phyloP scores from a whole-genome alignment of 2,113 vertebrate genomes.

The Sminthopsis crassicaudata region DNA sequence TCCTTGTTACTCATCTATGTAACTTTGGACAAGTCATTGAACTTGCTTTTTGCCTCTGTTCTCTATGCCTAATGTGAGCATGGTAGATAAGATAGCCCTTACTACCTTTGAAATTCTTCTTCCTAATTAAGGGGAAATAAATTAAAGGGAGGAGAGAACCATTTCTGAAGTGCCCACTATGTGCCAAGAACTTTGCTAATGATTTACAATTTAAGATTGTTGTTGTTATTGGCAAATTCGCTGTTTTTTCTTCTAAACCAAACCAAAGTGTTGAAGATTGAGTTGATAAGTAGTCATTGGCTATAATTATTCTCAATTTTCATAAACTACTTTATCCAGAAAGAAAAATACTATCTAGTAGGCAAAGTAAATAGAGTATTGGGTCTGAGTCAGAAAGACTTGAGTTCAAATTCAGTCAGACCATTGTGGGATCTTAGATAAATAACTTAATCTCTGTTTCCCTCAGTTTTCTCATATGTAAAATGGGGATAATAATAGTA shows the following conservation, averaged over 20 bases:
- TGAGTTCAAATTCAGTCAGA: not conserved
- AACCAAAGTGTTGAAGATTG: not conserved
- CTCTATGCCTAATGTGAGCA: not conserved
- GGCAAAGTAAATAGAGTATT: not conserved
- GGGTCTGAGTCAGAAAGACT: not conserved
- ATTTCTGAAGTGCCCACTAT: not conserved
- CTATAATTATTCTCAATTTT: not conserved
- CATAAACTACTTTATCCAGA: not conserved
- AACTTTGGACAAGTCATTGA: not conserved
- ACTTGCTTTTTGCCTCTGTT: not conserved
- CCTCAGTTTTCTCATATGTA: not conserved
- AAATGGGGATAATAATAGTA: not conserved
- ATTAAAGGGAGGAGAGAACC: not conserved
- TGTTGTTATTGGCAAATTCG: not conserved
- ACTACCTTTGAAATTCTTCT: not conserved
- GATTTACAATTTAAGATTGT: not conserved
- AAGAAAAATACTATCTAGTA: not conserved
- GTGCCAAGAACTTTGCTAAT: not conserved
- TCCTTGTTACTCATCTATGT: not conserved
- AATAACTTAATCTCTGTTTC: not conserved
- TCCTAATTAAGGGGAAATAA: not conserved
- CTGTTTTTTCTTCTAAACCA: not conserved
- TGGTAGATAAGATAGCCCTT: not conserved
- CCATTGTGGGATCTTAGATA: not conserved
- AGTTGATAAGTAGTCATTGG: not conserved